Evolutionary conservation across 2,888 invertebrate genomes (phyloP), one percentile per base, ranked within the genome.

Genomic region (Melinaea marsaeus): DNA sequence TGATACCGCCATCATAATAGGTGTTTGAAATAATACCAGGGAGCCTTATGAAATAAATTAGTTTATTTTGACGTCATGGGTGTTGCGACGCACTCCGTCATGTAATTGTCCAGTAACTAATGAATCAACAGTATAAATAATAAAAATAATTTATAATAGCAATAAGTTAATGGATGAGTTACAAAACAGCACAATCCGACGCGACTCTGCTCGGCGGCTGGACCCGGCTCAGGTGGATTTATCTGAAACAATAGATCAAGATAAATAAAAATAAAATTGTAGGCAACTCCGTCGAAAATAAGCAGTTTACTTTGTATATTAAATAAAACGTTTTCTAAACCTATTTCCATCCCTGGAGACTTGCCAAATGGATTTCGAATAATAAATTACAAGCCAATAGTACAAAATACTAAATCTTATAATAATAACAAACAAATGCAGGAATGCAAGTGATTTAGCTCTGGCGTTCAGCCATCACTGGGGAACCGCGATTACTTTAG

Each of bases 91-190:
- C 55, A 62, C 22, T 22, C 22, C 64, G 74, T 74, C 77, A 79
- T 77, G 79, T 81, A 75, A 83, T 78, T 85, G 84, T 86, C 83
- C 82, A 84, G 83, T 86, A 85, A 86, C 84, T 80, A 83, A 77
- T 79, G 82, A 79, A 81, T 84, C 83, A 85, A 86, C 85, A 84
- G 87, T 90, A 88, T 87, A 90, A 89, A 90, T 89, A 90, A 86
- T 90, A 90, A 90, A 90, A 90, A 90, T 90, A 90, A 89, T 88
- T 90, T 90, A 88, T 87, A 86, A 80, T 85, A 86, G 81, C 80
- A 83, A 86, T 89, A 88, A 89, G 87, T 88, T 88, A 89, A 89
- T 89, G 90, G 88, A 83, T 85, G 86, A 85, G 85, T 88, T 87
- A 86, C 85, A 86, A 83, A 84, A 87, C 86, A 80, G 83, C 83